A percentile compares a stretch with the other conserved stretches of the same genome.
Evolutionary conservation across 2,113 vertebrate species (phyloP).

Genomic region (Lepisosteus oculatus): DNA sequence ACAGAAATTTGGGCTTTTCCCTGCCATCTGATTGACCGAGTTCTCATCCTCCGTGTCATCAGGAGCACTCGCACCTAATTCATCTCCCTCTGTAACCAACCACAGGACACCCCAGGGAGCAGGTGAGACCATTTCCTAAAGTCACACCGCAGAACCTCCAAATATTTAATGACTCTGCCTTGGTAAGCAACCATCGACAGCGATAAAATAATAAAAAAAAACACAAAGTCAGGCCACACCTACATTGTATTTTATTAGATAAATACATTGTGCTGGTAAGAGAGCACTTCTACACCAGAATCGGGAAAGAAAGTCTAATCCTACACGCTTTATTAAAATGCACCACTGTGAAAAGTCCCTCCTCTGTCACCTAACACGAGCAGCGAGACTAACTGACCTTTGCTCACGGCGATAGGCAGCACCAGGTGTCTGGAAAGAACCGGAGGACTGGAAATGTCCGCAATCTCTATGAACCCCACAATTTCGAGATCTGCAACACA

Average conservation of each 20-base stretch:
- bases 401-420: constrained; percentile 91
- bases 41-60: constrained; percentile 93
- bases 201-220: too few species aligned
- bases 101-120: background rate
- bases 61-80: constrained; percentile 85
- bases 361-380: constrained; percentile 6
- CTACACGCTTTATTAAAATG: too few species aligned
- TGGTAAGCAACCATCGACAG: too few species aligned
- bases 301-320: too few species aligned
- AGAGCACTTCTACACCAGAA: too few species aligned
- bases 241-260: too few species aligned
- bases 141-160: too few species aligned
- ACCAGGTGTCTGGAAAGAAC: constrained; percentile 94
- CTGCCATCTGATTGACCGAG: constrained; percentile 92
- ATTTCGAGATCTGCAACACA: constrained; percentile 84
- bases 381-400: constrained; percentile 71
- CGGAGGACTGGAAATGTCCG: constrained; percentile 93
- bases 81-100: constrained; percentile 80
- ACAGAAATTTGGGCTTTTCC: constrained; percentile 97
- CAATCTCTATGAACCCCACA: constrained; percentile 95
- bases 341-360: too few species aligned
- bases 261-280: too few species aligned
- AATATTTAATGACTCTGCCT: too few species aligned
- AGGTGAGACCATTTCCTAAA: background rate
- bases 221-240: too few species aligned